These are phyloP conservation scores for Entomobrya multifasciata DNA, from an alignment of 2,888 invertebrate species.

Conservation along the genomic window DNA sequence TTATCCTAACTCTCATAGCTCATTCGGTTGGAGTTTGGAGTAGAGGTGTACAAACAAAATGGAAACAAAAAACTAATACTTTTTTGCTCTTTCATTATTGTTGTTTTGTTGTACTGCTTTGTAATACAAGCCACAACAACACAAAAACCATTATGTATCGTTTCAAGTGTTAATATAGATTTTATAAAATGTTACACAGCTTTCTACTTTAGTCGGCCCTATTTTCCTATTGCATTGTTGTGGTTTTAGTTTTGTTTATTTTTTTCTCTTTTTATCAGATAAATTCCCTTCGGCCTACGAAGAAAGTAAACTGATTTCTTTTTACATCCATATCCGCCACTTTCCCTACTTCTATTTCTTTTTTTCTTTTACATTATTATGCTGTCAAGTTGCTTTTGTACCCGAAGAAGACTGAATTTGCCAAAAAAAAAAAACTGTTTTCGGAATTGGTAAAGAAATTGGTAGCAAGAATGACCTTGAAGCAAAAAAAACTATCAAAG, in stretches of 20 bases:
- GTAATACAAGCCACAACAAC: neutral
- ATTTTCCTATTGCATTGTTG: too few species aligned
- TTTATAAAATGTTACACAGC: too few species aligned
- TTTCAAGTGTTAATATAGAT: neutral
- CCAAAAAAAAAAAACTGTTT: neutral
- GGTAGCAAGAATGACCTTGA: constrained; percentile 5
- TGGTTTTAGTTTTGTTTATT: too few species aligned
- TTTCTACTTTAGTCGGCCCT: too few species aligned
- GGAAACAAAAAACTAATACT: neutral
- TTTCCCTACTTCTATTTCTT: too few species aligned
- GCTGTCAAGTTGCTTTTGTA: neutral
- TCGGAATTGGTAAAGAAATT: neutral
- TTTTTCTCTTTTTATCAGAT: constrained; percentile 36
- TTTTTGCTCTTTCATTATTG: constrained; percentile 3
- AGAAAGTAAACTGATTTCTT: constrained; percentile 32
- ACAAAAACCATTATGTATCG: neutral
- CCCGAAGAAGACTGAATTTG: neutral
- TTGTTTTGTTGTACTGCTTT: neutral
- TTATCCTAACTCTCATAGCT: neutral
- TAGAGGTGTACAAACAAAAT: too few species aligned
- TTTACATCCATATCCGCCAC: too few species aligned
- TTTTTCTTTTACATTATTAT: too few species aligned
- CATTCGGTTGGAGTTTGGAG: too few species aligned
- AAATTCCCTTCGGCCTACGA: neutral
- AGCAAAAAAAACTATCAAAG: neutral